A percentile compares a stretch with the other conserved stretches of the same genome.
phyloP scores from a whole-genome alignment of 2,888 invertebrate genomes.

The Dorcus hopei region DNA sequence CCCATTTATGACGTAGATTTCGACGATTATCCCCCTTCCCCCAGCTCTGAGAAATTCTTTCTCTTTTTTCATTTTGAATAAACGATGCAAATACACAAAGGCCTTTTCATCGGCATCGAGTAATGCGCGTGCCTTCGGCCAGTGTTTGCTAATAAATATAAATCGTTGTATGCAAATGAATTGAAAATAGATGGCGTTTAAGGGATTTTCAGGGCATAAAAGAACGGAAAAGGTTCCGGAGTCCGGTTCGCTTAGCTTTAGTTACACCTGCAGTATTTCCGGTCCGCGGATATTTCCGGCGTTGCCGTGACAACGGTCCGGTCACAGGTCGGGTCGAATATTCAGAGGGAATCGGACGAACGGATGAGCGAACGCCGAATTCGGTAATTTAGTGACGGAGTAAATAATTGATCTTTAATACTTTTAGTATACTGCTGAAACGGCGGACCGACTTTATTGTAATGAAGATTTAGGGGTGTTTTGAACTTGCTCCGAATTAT shows the following conservation, averaged over 20 bases:
- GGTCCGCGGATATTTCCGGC: constrained; percentile 4
- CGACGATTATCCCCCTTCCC: no score
- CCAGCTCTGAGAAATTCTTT: no score
- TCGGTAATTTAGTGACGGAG: neutral
- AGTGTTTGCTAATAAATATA: no score
- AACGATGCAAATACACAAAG: no score
- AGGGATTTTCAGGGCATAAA: neutral
- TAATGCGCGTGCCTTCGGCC: no score
- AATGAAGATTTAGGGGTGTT: constrained; percentile 31
- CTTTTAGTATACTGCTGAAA: neutral
- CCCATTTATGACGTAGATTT: no score
- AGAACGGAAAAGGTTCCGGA: constrained; percentile 7
- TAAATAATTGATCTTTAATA: neutral
- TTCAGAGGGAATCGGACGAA: neutral
- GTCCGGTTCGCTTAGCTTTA: constrained; percentile 6
- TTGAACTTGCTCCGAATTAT: constrained; percentile 29
- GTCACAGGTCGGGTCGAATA: neutral
- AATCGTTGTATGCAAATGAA: no score
- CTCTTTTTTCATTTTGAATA: no score
- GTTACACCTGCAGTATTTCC: constrained; percentile 18
- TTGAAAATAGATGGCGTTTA: no score
- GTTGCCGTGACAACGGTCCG: constrained; percentile 6
- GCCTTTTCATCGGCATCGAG: no score
- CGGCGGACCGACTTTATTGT: neutral
- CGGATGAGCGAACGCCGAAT: neutral